Conservation (phyloP, 2,113 vertebrate genomes). For the Tychaedon coryphoeus region DNA sequence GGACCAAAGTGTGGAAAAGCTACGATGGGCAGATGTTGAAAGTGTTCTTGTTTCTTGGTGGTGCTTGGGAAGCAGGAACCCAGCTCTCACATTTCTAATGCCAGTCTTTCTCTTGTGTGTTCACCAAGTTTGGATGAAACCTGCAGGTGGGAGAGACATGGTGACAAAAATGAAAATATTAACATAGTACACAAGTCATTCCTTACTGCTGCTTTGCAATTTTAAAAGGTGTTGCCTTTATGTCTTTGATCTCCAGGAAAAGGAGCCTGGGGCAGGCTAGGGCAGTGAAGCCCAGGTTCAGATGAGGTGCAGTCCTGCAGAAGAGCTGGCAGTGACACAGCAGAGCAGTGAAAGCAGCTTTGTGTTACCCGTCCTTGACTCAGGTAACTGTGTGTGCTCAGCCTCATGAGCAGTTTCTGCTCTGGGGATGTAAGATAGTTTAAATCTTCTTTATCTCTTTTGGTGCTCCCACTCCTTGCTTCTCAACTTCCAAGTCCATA, state of each 20-base stretch:
- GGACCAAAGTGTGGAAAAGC: background rate
- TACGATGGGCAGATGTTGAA: background rate
- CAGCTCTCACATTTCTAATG: background rate
- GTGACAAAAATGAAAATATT: background rate
- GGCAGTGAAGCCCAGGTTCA: background rate
- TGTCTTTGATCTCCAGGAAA: background rate
- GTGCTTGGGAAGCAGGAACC: background rate
- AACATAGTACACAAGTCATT: background rate
- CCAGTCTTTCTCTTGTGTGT: background rate
- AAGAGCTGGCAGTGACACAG: background rate
- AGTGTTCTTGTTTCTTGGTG: background rate
- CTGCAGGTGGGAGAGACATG: background rate
- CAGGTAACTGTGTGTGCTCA: background rate
- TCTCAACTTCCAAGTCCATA: background rate
- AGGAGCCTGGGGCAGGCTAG: background rate
- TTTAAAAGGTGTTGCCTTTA: background rate
- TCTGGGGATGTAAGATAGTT: background rate
- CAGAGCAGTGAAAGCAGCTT: background rate
- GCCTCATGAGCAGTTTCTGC: background rate
- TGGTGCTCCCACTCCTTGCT: background rate
- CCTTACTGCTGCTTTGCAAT: background rate
- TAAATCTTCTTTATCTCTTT: background rate
- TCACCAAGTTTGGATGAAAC: background rate
- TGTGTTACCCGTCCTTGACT: background rate
- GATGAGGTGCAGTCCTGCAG: background rate